phyloP scores from a whole-genome alignment of 2,888 invertebrate genomes.

The Apoda limacodes region DNA sequence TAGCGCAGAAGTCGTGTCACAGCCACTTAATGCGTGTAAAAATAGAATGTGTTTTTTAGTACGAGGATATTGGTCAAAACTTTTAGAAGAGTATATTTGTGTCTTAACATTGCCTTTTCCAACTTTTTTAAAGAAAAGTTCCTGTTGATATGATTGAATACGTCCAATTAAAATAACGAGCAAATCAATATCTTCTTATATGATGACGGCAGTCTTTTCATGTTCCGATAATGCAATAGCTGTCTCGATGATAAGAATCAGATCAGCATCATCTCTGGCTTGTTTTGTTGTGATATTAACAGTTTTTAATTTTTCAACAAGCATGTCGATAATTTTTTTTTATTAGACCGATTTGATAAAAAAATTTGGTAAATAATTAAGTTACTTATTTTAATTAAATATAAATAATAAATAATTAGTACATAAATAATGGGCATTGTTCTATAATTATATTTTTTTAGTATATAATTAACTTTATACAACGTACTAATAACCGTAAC shows the following conservation, averaged over 20 bases:
- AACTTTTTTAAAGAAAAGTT: slow-evolving; percentile 32
- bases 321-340: slow-evolving; percentile 25
- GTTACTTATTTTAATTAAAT: too few relatives aligned
- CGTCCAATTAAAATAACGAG: slow-evolving; percentile 33
- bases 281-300: slow-evolving; percentile 32
- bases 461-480: too few relatives aligned
- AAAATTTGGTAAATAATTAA: too few relatives aligned
- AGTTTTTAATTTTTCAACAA: slow-evolving; percentile 30
- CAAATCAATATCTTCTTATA: slow-evolving; percentile 36
- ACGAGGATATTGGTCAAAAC: slow-evolving; percentile 29
- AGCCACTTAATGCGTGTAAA: slow-evolving; percentile 24
- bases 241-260: slow-evolving; percentile 34
- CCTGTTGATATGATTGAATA: slow-evolving; percentile 23
- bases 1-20: too few relatives aligned
- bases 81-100: slow-evolving; percentile 29
- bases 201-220: slow-evolving; percentile 25
- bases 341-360: too few relatives aligned
- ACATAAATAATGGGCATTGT: too few relatives aligned
- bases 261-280: slow-evolving; percentile 35
- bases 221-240: slow-evolving; percentile 25
- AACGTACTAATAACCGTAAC: too few relatives aligned
- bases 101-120: slow-evolving; percentile 33
- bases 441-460: too few relatives aligned
- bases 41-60: slow-evolving; percentile 22
- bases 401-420: too few relatives aligned